phyloP scores from a whole-genome alignment of 2,888 invertebrate species.

The Diarsia brunnea region DNA sequence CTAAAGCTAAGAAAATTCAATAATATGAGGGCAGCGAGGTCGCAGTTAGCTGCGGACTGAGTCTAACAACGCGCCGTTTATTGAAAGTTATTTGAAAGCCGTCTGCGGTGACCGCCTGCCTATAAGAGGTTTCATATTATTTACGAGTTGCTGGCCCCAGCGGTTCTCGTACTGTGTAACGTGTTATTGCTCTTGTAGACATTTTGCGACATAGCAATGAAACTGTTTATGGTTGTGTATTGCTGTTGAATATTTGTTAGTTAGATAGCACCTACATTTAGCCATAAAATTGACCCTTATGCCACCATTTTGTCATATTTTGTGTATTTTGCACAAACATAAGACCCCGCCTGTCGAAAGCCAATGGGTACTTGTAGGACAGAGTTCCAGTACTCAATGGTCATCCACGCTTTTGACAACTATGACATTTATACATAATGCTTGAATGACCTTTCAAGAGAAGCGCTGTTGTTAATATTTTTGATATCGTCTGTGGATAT shows the following conservation, averaged over 20 bases:
- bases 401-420: not conserved
- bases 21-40: constrained; percentile 73
- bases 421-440: not conserved
- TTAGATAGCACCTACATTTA: not conserved
- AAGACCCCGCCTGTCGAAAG: not conserved
- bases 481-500: not conserved
- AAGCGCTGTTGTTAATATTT: not conserved
- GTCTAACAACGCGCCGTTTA: constrained; percentile 73
- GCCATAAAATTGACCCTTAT: not conserved
- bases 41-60: constrained; percentile 65
- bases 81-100: constrained; percentile 80
- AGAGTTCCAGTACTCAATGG: not conserved
- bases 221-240: constrained; percentile 12
- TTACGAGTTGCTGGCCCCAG: constrained; percentile 67
- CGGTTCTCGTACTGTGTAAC: constrained; percentile 61
- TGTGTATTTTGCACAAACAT: not conserved
- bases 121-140: constrained; percentile 71
- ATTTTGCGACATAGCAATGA: constrained; percentile 22
- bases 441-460: not conserved
- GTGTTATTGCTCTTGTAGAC: constrained; percentile 50
- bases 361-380: not conserved
- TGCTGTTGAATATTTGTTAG: constrained; percentile 12
- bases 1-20: constrained; percentile 78
- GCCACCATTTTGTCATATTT: not conserved
- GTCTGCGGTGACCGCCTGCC: constrained; percentile 74